Conservation (phyloP, 2,888 invertebrate species). For the Deilephila porcellus region DNA sequence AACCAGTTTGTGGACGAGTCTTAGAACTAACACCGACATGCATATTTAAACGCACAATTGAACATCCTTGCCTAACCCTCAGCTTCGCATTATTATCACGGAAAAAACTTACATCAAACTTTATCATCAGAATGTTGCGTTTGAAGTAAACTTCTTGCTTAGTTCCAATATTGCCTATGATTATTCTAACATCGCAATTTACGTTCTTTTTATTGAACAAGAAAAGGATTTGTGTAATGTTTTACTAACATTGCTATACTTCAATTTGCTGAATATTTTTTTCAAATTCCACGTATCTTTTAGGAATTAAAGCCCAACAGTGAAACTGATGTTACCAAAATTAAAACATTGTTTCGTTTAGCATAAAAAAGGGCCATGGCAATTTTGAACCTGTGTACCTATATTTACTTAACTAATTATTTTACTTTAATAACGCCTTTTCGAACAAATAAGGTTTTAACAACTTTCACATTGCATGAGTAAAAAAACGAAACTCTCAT, state of each 20-base stretch:
- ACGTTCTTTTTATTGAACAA: not conserved
- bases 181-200: not conserved
- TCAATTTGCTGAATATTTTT: no score
- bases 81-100: not conserved
- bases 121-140: not conserved
- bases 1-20: constrained; percentile 65
- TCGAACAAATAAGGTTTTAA: not conserved
- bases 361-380: no score
- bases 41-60: constrained; percentile 5
- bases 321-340: no score
- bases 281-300: no score
- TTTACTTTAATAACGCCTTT: not conserved
- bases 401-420: no score
- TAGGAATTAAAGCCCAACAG: no score
- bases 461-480: constrained; percentile 3
- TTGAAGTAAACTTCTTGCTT: not conserved
- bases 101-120: not conserved
- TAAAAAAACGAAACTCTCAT: not conserved
- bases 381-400: no score
- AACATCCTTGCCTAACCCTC: constrained; percentile 1
- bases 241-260: no score
- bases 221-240: no score
- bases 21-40: constrained; percentile 39
- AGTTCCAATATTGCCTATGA: not conserved
- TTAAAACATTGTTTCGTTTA: no score